Conservation (phyloP, 2,113 vertebrate species). For the Mustela nigripes region DNA sequence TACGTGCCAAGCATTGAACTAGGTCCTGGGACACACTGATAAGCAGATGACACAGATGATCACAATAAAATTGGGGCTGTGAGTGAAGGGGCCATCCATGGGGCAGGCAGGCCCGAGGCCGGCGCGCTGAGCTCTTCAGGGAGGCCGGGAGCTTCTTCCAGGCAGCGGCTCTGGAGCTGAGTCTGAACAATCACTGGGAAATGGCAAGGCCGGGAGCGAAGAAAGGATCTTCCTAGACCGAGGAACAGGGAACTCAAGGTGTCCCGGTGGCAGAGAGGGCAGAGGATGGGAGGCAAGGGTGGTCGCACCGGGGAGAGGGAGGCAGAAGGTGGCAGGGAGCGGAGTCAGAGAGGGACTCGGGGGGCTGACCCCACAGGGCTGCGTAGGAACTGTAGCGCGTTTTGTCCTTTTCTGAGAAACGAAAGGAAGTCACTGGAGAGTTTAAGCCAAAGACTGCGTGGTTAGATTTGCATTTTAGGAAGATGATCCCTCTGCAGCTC, state of each 20-base stretch:
- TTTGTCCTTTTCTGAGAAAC: neutral
- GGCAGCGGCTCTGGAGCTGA: neutral
- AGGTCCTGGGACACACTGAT: neutral
- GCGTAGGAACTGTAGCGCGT: neutral
- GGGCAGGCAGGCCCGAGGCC: too few relatives aligned
- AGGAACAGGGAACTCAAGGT: neutral
- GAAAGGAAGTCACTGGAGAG: neutral
- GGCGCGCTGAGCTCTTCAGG: neutral
- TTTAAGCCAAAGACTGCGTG: neutral
- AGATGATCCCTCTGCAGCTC: neutral
- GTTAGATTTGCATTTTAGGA: constrained; percentile 36
- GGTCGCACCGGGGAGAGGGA: neutral
- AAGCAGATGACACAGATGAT: neutral
- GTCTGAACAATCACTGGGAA: neutral
- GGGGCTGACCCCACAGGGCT: neutral
- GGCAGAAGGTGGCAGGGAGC: neutral
- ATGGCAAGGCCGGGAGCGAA: neutral
- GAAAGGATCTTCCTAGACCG: neutral
- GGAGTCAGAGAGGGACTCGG: neutral
- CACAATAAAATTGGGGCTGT: neutral
- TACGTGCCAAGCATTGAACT: neutral
- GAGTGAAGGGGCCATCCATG: neutral
- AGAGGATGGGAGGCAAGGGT: neutral
- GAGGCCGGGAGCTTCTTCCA: neutral
- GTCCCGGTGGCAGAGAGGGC: neutral